phyloP scores from a whole-genome alignment of 2,888 invertebrate species.

The Cosmia trapezina region DNA sequence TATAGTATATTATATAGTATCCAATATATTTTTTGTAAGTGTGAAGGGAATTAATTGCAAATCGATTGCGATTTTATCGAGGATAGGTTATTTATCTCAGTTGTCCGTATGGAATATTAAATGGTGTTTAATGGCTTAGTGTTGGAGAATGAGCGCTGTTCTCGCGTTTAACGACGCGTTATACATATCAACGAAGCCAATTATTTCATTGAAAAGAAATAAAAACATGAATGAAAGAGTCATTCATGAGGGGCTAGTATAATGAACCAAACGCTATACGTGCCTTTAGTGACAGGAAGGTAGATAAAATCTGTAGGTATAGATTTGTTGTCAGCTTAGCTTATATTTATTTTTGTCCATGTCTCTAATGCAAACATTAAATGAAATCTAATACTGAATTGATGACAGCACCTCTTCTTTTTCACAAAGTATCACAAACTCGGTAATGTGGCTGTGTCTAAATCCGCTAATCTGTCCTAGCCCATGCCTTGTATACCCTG shows the following conservation, averaged over 20 bases:
- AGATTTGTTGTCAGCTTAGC: neutral
- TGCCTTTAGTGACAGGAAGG: neutral
- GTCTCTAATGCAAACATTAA: neutral
- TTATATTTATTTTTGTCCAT: neutral
- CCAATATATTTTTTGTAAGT: conserved; percentile 55
- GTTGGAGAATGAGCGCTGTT: conserved; percentile 34
- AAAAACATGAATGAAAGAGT: conserved; percentile 37
- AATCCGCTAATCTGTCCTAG: conserved; percentile 49
- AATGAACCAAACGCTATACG: conserved; percentile 4
- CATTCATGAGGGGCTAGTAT: neutral
- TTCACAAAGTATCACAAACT: neutral
- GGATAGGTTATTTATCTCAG: conserved; percentile 41
- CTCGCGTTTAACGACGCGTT: conserved; percentile 22
- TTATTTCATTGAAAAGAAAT: conserved; percentile 31
- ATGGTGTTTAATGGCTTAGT: conserved; percentile 31
- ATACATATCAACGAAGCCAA: conserved; percentile 23
- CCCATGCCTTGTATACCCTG: conserved; percentile 15
- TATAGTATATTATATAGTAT: too few species aligned
- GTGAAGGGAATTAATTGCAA: conserved; percentile 50
- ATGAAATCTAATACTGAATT: neutral
- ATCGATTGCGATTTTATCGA: conserved; percentile 52
- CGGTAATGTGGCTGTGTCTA: neutral
- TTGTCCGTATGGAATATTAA: conserved; percentile 46
- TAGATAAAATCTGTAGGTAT: neutral
- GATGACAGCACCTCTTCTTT: neutral